These are phyloP conservation scores for Hypomecis atomaria DNA, from an alignment of 2,888 invertebrate genomes.

Conservation along the genomic window DNA sequence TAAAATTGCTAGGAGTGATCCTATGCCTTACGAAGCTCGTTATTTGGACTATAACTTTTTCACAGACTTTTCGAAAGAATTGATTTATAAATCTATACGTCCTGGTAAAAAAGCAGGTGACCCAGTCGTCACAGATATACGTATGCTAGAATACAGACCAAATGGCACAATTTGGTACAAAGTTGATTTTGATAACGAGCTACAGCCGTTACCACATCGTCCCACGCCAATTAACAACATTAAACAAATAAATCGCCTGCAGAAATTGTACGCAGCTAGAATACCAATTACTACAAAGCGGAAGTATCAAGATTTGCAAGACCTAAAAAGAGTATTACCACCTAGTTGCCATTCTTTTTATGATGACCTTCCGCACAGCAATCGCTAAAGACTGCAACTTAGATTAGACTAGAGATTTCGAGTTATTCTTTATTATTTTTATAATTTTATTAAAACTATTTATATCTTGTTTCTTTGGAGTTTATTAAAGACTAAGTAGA, in stretches of 20 bases:
- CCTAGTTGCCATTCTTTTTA: slow-evolving; percentile 20
- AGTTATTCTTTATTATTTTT: slow-evolving; percentile 2
- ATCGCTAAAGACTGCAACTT: no score
- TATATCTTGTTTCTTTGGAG: no score
- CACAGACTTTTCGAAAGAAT: slow-evolving; percentile 25
- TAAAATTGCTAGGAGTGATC: background rate
- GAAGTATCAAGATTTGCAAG: slow-evolving; percentile 17
- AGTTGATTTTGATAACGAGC: slow-evolving; percentile 9
- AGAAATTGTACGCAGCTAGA: slow-evolving; percentile 25
- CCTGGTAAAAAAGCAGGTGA: slow-evolving; percentile 25
- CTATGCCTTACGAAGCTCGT: slow-evolving; percentile 15
- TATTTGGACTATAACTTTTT: slow-evolving; percentile 21
- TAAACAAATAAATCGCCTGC: background rate
- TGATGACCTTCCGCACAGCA: slow-evolving; percentile 30
- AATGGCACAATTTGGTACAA: slow-evolving; percentile 8
- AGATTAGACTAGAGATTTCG: slow-evolving; percentile 7
- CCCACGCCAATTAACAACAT: slow-evolving; percentile 21
- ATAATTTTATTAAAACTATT: no score
- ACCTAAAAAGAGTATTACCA: background rate
- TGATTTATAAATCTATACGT: slow-evolving; percentile 27
- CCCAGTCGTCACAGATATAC: slow-evolving; percentile 17
- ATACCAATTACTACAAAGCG: slow-evolving; percentile 26
- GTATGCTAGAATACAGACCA: background rate
- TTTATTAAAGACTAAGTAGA: no score
- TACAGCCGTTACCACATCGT: slow-evolving; percentile 26